These are phyloP conservation scores for Columba guinea DNA, from an alignment of 2,797 vertebrate genomes.

Conservation along the genomic window DNA sequence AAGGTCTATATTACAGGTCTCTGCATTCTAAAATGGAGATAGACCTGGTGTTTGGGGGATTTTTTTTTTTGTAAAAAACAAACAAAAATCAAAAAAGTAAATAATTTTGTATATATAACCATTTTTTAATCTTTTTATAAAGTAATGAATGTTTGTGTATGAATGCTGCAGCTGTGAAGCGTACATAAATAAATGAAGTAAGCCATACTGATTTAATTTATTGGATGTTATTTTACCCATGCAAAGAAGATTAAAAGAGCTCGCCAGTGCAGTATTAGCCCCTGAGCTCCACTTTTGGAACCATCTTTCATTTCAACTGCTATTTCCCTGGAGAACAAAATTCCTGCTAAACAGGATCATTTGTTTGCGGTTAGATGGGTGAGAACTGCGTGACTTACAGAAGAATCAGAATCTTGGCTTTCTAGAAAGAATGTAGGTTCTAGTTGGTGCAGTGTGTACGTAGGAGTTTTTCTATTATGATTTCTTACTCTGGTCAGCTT, in stretches of 20 bases:
- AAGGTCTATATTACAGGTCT: slow-evolving; percentile 73
- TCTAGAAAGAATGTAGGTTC: slow-evolving; percentile 56
- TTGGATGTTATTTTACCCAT: slow-evolving; percentile 88
- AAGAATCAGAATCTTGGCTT: slow-evolving; percentile 67
- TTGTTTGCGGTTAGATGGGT: slow-evolving; percentile 56
- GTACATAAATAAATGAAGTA: slow-evolving; percentile 85
- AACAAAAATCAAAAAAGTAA: slow-evolving; percentile 74
- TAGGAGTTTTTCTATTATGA: slow-evolving; percentile 46
- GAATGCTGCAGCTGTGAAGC: slow-evolving; percentile 84
- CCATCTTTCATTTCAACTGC: slow-evolving; percentile 53
- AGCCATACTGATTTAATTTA: slow-evolving; percentile 90
- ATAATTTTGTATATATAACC: slow-evolving; percentile 88
- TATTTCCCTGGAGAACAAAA: slow-evolving; percentile 55
- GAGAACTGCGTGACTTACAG: slow-evolving; percentile 51
- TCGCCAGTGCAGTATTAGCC: slow-evolving; percentile 71
- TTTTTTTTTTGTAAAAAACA: slow-evolving; percentile 75
- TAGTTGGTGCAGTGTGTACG: slow-evolving; percentile 48
- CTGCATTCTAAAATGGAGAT: slow-evolving; percentile 74
- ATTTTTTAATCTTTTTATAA: slow-evolving; percentile 86
- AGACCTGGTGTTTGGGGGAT: slow-evolving; percentile 67
- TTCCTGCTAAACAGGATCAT: slow-evolving; percentile 43
- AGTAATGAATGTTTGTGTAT: slow-evolving; percentile 86
- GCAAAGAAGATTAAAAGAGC: slow-evolving; percentile 79
- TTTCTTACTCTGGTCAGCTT: slow-evolving; percentile 8
- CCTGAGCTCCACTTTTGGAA: slow-evolving; percentile 71